phyloP scores from a whole-genome alignment of 2,797 vertebrate species.

The Stomatorhinus walkeri region DNA sequence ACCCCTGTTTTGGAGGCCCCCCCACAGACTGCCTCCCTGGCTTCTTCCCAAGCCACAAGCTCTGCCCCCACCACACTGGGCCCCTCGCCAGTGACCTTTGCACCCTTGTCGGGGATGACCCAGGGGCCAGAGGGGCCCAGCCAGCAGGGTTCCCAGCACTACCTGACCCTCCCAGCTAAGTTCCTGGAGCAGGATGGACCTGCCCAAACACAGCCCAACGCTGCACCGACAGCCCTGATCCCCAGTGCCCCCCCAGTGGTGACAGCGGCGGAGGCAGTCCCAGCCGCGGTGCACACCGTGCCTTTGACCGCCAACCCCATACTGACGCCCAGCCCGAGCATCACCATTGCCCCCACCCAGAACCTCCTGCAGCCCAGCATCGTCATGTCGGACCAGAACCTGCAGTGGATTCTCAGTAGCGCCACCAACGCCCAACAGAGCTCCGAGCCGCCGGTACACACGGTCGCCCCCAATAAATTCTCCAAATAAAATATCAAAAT shows the following conservation, averaged over 20 bases:
- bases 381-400: constrained; percentile 92
- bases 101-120: constrained; percentile 57
- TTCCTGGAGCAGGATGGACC: constrained; percentile 67
- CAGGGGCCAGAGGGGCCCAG: constrained; percentile 70
- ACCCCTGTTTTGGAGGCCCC: constrained; percentile 58
- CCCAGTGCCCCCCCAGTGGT: constrained; percentile 50
- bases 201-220: constrained; percentile 48
- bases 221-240: constrained; percentile 39
- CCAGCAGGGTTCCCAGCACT: constrained; percentile 58
- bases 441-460: constrained; percentile 81
- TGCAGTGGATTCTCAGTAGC: constrained; percentile 96
- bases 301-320: constrained; percentile 69
- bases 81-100: constrained; percentile 52
- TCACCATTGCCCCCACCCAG: constrained; percentile 75
- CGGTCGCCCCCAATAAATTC: neutral
- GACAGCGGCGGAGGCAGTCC: constrained; percentile 49
- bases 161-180: constrained; percentile 67
- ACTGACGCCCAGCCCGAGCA: constrained; percentile 70
- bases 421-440: constrained; percentile 76
- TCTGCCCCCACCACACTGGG: constrained; percentile 49
- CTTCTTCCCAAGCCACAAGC: constrained; percentile 56
- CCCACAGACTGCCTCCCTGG: constrained; percentile 49
- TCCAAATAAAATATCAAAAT: neutral
- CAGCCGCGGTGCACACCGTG: constrained; percentile 66
- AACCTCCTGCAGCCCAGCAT: constrained; percentile 83